phyloP scores from a whole-genome alignment of 2,888 invertebrate species.

The Tetropium fuscum region DNA sequence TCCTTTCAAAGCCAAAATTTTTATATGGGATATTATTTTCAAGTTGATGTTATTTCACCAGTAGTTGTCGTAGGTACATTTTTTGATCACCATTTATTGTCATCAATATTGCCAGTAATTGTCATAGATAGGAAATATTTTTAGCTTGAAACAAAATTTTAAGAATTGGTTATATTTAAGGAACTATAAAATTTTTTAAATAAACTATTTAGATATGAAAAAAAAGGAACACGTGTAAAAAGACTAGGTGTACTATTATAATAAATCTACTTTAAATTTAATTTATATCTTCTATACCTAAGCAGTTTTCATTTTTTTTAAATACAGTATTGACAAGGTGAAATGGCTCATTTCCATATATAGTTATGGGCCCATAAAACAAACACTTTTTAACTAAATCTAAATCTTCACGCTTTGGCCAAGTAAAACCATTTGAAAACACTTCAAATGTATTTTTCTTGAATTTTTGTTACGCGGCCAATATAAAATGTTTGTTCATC shows the following conservation, averaged over 20 bases:
- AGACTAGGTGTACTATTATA: too few relatives aligned
- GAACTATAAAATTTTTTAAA: too few relatives aligned
- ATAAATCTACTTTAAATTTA: not conserved
- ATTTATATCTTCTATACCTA: too few relatives aligned
- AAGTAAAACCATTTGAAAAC: not conserved
- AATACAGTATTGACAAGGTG: not conserved
- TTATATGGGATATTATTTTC: not conserved
- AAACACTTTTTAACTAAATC: too few relatives aligned
- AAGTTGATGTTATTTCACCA: conserved; percentile 1
- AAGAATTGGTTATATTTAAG: too few relatives aligned
- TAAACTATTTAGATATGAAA: too few relatives aligned
- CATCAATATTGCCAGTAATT: not conserved
- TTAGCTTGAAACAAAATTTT: too few relatives aligned
- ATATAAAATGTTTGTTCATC: too few relatives aligned
- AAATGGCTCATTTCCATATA: not conserved
- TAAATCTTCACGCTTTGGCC: conserved; percentile 1
- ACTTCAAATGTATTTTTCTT: not conserved
- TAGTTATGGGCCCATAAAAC: not conserved
- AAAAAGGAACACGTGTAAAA: too few relatives aligned
- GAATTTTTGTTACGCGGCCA: not conserved
- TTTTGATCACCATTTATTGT: not conserved
- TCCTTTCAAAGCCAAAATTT: not conserved
- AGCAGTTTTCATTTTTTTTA: too few relatives aligned
- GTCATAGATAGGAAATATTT: too few relatives aligned
- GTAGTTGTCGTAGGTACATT: not conserved